These are phyloP conservation scores for Oryctes rhinoceros DNA, from an alignment of 1,140 invertebrate genomes.

Conservation along the genomic window DNA sequence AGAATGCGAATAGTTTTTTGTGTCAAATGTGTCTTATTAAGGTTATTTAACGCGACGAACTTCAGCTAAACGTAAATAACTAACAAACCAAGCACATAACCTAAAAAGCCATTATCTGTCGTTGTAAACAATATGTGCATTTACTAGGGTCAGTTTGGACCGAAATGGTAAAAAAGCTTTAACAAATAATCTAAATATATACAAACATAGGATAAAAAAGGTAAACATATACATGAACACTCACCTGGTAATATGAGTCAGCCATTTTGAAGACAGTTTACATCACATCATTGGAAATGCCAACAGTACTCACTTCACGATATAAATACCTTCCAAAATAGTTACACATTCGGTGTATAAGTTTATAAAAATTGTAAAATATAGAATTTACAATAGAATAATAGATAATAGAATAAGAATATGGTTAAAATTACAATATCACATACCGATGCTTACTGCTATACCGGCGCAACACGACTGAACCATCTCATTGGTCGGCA, in stretches of 20 bases:
- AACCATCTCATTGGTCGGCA: constrained; percentile 38
- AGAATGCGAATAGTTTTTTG: constrained; percentile 10
- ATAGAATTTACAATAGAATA: constrained; percentile 1
- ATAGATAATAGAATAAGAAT: neutral
- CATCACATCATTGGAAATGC: constrained; percentile 46
- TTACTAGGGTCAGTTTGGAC: neutral
- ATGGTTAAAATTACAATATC: constrained; percentile 44
- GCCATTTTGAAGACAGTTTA: constrained; percentile 63
- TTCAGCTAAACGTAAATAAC: constrained; percentile 17
- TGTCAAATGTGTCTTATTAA: constrained; percentile 27
- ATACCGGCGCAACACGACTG: constrained; percentile 47
- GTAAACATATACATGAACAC: constrained; percentile 50
- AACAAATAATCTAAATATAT: neutral
- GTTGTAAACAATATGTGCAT: neutral
- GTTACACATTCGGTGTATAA: constrained; percentile 17
- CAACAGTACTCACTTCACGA: constrained; percentile 9
- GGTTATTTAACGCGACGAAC: constrained; percentile 22
- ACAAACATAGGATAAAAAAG: constrained; percentile 8
- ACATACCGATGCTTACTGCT: constrained; percentile 48
- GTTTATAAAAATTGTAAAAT: neutral
- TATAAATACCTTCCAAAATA: neutral
- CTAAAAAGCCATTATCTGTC: neutral
- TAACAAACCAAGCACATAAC: constrained; percentile 27
- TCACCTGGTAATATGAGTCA: constrained; percentile 70
- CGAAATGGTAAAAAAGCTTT: neutral